phyloP scores from a whole-genome alignment of 2,888 invertebrate species.

The Eupithecia dodoneata region DNA sequence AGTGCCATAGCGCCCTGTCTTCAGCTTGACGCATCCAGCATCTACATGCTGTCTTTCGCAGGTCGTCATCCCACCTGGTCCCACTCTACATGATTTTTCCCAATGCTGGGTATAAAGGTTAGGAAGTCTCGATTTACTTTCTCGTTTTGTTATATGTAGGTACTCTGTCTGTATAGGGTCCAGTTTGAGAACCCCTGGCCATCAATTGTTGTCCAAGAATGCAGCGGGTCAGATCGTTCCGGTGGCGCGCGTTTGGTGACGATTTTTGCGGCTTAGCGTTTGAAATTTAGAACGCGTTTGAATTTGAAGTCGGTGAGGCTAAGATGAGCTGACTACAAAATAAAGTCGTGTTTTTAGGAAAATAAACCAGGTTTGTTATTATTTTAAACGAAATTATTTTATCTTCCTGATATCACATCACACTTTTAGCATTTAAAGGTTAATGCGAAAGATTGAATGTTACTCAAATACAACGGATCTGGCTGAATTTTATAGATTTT shows the following conservation, averaged over 20 bases:
- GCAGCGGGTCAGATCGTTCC: conserved; percentile 48
- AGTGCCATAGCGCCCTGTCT: too few relatives aligned
- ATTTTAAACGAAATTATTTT: too few relatives aligned
- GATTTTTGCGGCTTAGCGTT: conserved; percentile 67
- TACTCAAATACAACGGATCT: too few relatives aligned
- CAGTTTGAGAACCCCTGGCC: conserved; percentile 36
- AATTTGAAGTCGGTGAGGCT: conserved; percentile 35
- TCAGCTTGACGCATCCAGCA: too few relatives aligned
- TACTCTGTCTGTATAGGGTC: neutral
- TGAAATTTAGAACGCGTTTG: conserved; percentile 45
- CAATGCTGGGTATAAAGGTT: too few relatives aligned
- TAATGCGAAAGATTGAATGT: too few relatives aligned
- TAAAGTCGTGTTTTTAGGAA: neutral
- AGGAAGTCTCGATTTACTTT: neutral
- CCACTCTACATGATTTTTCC: too few relatives aligned
- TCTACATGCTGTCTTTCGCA: too few relatives aligned
- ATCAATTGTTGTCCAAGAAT: conserved; percentile 66
- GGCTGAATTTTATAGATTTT: too few relatives aligned
- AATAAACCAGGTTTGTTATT: neutral
- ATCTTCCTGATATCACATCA: too few relatives aligned
- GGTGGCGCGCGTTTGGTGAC: conserved; percentile 56
- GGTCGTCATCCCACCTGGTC: too few relatives aligned
- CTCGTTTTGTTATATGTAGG: neutral
- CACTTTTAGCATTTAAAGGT: too few relatives aligned
- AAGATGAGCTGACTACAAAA: neutral